Evolutionary conservation across 2,888 invertebrate genomes (phyloP).

Genomic region (Agrotis puta): DNA sequence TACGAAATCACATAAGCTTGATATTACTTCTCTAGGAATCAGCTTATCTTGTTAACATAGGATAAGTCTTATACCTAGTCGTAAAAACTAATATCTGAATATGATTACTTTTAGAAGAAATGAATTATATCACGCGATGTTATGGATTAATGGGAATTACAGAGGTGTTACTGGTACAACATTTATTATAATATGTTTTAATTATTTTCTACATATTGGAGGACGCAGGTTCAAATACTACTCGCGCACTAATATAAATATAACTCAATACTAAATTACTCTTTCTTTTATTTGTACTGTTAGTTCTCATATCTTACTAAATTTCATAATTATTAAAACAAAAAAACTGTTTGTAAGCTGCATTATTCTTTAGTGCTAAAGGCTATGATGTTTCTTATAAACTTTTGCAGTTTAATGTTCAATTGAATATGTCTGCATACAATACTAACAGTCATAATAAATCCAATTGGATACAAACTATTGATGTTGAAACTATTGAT

Average conservation of each 20-base stretch:
- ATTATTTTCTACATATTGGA: too few relatives aligned
- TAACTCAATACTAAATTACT: too few relatives aligned
- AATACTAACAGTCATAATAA: constrained; percentile 13
- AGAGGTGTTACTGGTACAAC: too few relatives aligned
- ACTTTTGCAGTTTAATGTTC: constrained; percentile 29
- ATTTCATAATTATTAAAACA: too few relatives aligned
- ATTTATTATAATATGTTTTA: too few relatives aligned
- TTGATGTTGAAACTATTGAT: constrained; percentile 31
- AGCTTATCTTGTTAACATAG: neutral
- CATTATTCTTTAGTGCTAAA: too few relatives aligned
- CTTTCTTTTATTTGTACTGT: too few relatives aligned
- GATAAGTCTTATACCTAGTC: neutral
- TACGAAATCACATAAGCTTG: neutral
- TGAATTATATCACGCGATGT: neutral
- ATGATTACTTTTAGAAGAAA: neutral
- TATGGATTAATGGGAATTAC: too few relatives aligned
- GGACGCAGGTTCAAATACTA: too few relatives aligned
- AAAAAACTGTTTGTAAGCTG: too few relatives aligned
- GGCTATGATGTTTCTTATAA: neutral
- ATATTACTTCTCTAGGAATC: neutral
- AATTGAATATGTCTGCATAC: constrained; percentile 14
- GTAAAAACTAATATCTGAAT: neutral
- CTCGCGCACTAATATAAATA: too few relatives aligned
- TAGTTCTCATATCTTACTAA: too few relatives aligned
- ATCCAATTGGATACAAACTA: constrained; percentile 12